Conservation (phyloP, 1,140 invertebrate genomes). For the Apolygus lucorum region DNA sequence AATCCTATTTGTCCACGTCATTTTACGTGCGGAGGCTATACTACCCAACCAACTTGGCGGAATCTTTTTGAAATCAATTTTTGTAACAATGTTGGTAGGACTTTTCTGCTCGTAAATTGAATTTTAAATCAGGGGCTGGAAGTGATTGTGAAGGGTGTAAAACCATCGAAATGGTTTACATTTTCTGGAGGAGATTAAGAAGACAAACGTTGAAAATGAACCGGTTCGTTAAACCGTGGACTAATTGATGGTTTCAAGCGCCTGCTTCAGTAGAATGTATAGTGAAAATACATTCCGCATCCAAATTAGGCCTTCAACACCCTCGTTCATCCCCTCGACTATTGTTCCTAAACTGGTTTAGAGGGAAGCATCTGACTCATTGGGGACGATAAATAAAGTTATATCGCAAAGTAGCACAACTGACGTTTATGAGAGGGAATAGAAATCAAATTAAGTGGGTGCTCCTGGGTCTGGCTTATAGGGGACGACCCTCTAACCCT, state of each 20-base stretch:
- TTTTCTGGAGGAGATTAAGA: neutral
- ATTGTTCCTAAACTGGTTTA: constrained; percentile 9
- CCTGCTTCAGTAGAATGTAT: neutral
- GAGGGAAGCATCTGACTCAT: constrained; percentile 2
- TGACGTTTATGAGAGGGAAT: constrained; percentile 23
- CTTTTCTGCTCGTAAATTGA: neutral
- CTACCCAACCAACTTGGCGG: too few relatives aligned
- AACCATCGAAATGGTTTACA: neutral
- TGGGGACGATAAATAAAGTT: constrained; percentile 6
- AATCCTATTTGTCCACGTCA: too few relatives aligned
- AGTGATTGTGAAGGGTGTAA: too few relatives aligned
- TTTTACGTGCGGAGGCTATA: too few relatives aligned
- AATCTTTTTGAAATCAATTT: too few relatives aligned
- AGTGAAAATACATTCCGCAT: too few relatives aligned
- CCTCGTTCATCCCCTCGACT: too few relatives aligned
- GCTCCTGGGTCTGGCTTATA: neutral
- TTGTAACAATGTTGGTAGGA: too few relatives aligned
- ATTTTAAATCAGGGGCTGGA: neutral
- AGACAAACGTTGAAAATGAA: neutral
- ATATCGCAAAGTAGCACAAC: neutral
- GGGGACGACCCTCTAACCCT: neutral
- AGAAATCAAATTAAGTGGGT: constrained; percentile 23
- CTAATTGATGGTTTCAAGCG: neutral
- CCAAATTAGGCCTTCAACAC: too few relatives aligned
- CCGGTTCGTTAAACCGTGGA: neutral